Percentiles rank a stretch among this genome's conserved stretches.
Evolutionary conservation across 2,797 vertebrate genomes (phyloP).

Genomic region (Salarias fasciatus): DNA sequence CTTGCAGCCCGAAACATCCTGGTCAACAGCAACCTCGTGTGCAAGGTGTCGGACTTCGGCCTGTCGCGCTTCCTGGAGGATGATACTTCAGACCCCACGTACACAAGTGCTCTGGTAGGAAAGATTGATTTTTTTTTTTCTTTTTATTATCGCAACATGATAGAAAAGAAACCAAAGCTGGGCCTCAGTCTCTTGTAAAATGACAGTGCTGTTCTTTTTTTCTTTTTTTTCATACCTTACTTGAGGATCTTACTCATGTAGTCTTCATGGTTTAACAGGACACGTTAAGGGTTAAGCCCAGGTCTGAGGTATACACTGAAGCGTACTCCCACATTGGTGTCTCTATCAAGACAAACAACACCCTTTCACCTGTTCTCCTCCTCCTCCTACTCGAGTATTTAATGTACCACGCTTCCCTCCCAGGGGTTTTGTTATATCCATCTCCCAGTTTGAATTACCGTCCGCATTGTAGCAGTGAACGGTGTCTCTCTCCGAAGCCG

Average conservation of each 20-base stretch:
- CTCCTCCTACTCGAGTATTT: constrained; percentile 44
- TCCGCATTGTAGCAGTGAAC: constrained; percentile 56
- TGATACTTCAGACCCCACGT: constrained; percentile 96
- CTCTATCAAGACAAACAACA: constrained; percentile 34
- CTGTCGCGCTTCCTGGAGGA: constrained; percentile 98
- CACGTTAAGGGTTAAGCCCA: constrained; percentile 16
- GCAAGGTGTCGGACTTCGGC: constrained; percentile 98
- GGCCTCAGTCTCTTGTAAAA: no score
- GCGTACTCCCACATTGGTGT: constrained; percentile 18
- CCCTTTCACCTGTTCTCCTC: constrained; percentile 44
- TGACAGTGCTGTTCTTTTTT: no score
- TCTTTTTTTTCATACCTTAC: no score
- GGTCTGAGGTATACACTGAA: constrained; percentile 2
- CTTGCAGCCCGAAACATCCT: constrained; percentile 97
- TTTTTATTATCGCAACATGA: no score
- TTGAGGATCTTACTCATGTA: no score
- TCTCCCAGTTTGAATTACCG: constrained; percentile 64
- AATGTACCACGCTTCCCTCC: constrained; percentile 48
- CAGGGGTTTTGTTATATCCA: constrained; percentile 62
- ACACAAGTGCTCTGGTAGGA: constrained; percentile 96
- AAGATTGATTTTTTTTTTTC: constrained; percentile 2
- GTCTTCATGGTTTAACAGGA: constrained; percentile 14
- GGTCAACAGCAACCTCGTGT: constrained; percentile 99
- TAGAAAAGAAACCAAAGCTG: no score
- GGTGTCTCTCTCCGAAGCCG: constrained; percentile 61